These are phyloP conservation scores for Drosophila falleni DNA, from an alignment of 2,888 invertebrate species.

Conservation along the genomic window DNA sequence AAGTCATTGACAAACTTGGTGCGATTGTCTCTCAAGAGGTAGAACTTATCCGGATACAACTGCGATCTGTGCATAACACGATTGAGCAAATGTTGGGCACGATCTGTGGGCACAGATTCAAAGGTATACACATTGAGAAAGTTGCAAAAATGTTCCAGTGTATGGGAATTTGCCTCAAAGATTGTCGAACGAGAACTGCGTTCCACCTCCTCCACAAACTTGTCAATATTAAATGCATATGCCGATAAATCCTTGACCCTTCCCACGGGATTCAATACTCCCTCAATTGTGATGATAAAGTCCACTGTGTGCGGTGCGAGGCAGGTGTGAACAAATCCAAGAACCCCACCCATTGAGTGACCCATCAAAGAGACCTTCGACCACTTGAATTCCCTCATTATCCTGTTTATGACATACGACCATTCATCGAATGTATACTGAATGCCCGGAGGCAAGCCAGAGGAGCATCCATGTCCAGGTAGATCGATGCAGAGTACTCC, in stretches of 20 bases:
- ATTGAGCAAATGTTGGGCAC: constrained; percentile 2
- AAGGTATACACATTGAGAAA: not conserved
- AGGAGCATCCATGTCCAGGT: constrained; percentile 90
- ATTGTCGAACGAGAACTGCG: not conserved
- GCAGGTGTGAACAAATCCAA: constrained; percentile 87
- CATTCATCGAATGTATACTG: constrained; percentile 78
- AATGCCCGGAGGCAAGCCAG: constrained; percentile 88
- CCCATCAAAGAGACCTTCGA: constrained; percentile 88
- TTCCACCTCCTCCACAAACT: constrained; percentile 1
- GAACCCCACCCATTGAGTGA: constrained; percentile 89
- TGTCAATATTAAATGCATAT: not conserved
- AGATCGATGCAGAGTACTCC: constrained; percentile 88
- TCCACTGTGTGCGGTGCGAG: constrained; percentile 85
- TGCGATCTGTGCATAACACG: not conserved
- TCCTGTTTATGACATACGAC: constrained; percentile 85
- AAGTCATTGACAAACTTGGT: not conserved
- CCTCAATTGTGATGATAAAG: constrained; percentile 70
- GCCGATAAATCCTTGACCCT: not conserved
- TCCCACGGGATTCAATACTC: constrained; percentile 29
- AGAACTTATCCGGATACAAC: constrained; percentile 8
- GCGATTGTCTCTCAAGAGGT: not conserved
- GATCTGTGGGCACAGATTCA: not conserved
- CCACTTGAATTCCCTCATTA: constrained; percentile 89
- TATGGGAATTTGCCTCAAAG: not conserved
- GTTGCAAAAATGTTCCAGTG: not conserved